Percentiles rank a stretch among this genome's conserved stretches.
These are phyloP conservation scores for Popillia japonica DNA, from an alignment of 1,140 invertebrate genomes.

Conservation along the genomic window DNA sequence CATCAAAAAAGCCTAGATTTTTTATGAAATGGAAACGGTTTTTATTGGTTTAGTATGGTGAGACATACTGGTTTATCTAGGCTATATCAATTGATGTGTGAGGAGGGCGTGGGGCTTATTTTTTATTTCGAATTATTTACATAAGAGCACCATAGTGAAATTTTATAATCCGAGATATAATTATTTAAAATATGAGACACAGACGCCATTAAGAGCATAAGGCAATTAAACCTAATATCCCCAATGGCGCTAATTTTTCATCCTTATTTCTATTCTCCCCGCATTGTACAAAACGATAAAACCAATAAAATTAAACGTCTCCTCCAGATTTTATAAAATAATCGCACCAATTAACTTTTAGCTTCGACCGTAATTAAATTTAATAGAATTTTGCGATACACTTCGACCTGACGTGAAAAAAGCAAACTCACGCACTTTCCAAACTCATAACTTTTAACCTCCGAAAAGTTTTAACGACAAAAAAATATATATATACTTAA, in stretches of 20 bases:
- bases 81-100: too few species aligned
- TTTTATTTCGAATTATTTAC: too few species aligned
- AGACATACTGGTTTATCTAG: too few species aligned
- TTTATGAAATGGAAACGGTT: too few species aligned
- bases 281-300: background rate
- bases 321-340: background rate
- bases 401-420: background rate
- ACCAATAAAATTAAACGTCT: background rate
- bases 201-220: background rate
- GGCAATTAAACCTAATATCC: background rate
- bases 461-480: background rate
- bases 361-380: constrained; percentile 5
- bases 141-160: too few species aligned
- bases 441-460: constrained; percentile 1
- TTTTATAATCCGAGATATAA: too few species aligned
- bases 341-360: constrained; percentile 1
- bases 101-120: too few species aligned
- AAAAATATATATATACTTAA: background rate
- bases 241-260: background rate
- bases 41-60: too few species aligned
- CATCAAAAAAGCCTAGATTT: too few species aligned
- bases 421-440: background rate
- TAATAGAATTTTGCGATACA: constrained; percentile 5
- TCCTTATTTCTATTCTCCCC: background rate
- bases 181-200: too few species aligned